Evolutionary conservation across 2,888 invertebrate species (phyloP).

Genomic region (Hypena proboscidalis): DNA sequence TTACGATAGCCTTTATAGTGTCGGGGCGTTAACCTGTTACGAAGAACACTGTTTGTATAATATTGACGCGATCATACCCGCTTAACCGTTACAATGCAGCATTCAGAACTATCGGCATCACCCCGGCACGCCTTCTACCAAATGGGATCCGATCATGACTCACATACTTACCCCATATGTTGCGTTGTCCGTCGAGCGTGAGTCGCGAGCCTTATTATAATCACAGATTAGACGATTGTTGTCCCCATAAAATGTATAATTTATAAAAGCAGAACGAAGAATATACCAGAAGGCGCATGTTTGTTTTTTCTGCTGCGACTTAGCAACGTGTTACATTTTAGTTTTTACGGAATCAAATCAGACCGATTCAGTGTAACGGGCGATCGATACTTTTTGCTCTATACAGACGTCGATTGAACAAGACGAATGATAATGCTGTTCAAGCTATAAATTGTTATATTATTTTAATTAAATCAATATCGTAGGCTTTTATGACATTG

Average conservation of each 20-base stretch:
- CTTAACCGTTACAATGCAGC: slow-evolving; percentile 61
- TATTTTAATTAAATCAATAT: slow-evolving; percentile 38
- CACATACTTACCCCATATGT: slow-evolving; percentile 49
- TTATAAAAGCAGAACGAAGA: slow-evolving; percentile 73
- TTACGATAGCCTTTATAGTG: slow-evolving; percentile 51
- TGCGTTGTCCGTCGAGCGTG: slow-evolving; percentile 67
- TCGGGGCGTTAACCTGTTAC: slow-evolving; percentile 49
- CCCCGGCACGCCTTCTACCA: slow-evolving; percentile 56
- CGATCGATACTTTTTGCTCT: slow-evolving; percentile 53
- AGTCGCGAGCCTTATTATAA: slow-evolving; percentile 78
- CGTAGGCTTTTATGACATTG: slow-evolving; percentile 32
- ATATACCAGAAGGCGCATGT: slow-evolving; percentile 58
- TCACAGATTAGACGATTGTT: slow-evolving; percentile 83
- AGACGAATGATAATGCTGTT: slow-evolving; percentile 48
- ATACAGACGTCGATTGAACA: slow-evolving; percentile 50
- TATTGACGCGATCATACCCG: slow-evolving; percentile 63
- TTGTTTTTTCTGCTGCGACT: slow-evolving; percentile 60
- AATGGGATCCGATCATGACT: slow-evolving; percentile 59
- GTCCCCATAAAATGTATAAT: slow-evolving; percentile 79
- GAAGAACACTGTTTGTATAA: slow-evolving; percentile 48
- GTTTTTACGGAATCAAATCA: slow-evolving; percentile 62
- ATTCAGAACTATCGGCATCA: slow-evolving; percentile 56
- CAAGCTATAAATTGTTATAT: slow-evolving; percentile 32
- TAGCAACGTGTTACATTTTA: slow-evolving; percentile 63
- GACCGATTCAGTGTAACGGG: slow-evolving; percentile 56